Evolutionary conservation across 2,113 vertebrate genomes (phyloP).

Genomic region (Alethe diademata): DNA sequence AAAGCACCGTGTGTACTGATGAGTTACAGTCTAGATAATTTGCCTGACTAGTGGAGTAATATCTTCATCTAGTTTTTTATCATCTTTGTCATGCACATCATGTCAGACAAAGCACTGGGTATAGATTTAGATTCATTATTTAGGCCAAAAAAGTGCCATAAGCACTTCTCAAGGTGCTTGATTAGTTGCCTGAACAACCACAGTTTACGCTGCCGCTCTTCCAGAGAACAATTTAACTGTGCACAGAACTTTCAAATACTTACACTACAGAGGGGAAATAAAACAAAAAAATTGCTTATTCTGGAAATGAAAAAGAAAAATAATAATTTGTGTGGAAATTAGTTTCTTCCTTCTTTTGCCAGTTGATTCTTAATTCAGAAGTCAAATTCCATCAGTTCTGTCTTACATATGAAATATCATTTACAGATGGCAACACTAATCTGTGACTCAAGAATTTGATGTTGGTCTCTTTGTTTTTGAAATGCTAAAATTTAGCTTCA

Average conservation of each 20-base stretch:
- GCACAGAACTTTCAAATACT: neutral
- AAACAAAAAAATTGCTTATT: neutral
- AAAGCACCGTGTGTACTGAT: neutral
- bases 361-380: neutral
- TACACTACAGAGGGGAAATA: neutral
- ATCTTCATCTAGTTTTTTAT: neutral
- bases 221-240: neutral
- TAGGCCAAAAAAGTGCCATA: neutral
- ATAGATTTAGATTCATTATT: neutral
- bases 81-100: neutral
- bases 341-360: neutral
- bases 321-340: neutral
- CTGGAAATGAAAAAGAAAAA: neutral
- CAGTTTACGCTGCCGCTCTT: neutral
- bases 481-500: neutral
- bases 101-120: neutral
- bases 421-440: neutral
- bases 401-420: neutral
- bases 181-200: neutral
- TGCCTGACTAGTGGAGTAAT: neutral
- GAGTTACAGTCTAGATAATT: neutral
- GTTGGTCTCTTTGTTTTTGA: neutral
- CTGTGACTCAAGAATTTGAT: neutral
- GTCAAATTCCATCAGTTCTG: neutral
- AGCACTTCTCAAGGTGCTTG: neutral